Conservation (phyloP, 53 echinoderm and acorn worm species). For the Temnopleurus reevesii region DNA sequence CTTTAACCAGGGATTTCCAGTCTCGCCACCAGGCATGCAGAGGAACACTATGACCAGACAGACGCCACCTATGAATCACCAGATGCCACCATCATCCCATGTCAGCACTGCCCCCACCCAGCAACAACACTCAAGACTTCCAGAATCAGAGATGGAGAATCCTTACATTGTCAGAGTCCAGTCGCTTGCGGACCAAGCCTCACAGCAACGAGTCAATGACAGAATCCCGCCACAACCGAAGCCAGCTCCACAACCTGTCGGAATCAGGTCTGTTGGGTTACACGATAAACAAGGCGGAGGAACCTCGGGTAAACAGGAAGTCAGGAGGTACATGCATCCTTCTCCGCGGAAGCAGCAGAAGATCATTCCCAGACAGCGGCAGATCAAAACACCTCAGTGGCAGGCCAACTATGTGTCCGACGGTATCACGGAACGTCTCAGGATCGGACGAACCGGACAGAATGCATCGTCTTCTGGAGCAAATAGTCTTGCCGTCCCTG, state of each 20-base stretch:
- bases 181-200: slow-evolving; percentile 24
- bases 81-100: background rate
- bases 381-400: slow-evolving; percentile 37
- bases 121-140: background rate
- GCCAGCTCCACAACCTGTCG: background rate
- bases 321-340: background rate
- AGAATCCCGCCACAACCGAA: background rate
- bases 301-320: background rate
- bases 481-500: background rate
- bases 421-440: slow-evolving; percentile 7
- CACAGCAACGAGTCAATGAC: background rate
- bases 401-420: slow-evolving; percentile 34
- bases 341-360: background rate
- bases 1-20: background rate
- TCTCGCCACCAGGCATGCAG: background rate
- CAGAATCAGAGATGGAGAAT: background rate
- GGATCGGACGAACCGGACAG: background rate
- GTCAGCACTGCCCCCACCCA: background rate
- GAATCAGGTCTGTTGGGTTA: background rate
- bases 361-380: background rate
- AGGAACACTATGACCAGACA: background rate
- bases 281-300: background rate
- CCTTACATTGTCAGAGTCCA: slow-evolving; percentile 52
- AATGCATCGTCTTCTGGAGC: background rate
- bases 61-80: background rate